These are phyloP conservation scores for Oscheius myriophilus DNA, from an alignment of 2,888 invertebrate genomes.

Conservation along the genomic window DNA sequence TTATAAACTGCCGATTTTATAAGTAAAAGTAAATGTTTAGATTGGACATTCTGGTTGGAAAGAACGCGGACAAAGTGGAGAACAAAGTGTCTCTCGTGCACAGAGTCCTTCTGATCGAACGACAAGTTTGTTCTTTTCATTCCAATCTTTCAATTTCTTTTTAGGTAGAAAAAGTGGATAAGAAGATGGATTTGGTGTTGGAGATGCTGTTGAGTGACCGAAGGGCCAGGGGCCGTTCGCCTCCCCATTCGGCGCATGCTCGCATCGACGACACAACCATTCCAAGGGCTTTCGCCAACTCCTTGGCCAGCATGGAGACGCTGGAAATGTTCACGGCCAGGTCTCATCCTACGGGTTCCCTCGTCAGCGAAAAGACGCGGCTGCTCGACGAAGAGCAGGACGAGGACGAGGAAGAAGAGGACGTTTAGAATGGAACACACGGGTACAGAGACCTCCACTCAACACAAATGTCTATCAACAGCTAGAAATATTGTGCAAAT, in stretches of 20 bases:
- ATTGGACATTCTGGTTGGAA: constrained; percentile 65
- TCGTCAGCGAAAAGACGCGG: constrained; percentile 15
- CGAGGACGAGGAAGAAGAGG: constrained; percentile 23
- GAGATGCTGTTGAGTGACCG: constrained; percentile 56
- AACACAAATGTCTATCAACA: no score
- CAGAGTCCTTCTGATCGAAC: constrained; percentile 60
- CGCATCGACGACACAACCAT: constrained; percentile 29
- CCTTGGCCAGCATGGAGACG: constrained; percentile 39
- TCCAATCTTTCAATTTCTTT: constrained; percentile 16
- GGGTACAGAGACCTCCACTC: no score
- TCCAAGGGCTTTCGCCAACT: constrained; percentile 20
- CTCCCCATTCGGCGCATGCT: constrained; percentile 43
- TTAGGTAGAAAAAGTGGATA: constrained; percentile 63
- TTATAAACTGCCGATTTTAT: no score
- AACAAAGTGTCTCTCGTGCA: constrained; percentile 56
- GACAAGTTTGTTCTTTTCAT: constrained; percentile 42
- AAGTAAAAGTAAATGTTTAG: constrained; percentile 31
- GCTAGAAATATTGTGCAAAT: no score
- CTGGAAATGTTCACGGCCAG: constrained; percentile 53
- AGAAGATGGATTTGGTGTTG: constrained; percentile 64
- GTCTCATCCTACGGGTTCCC: constrained; percentile 32
- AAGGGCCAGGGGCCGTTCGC: constrained; percentile 29
- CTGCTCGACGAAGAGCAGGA: constrained; percentile 22
- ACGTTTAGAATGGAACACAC: not conserved
- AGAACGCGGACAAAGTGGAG: constrained; percentile 60